A percentile compares a stretch with the other conserved stretches of the same genome.
Conservation (phyloP, 2,113 vertebrate genomes). For the Dipodomys ordii region DNA sequence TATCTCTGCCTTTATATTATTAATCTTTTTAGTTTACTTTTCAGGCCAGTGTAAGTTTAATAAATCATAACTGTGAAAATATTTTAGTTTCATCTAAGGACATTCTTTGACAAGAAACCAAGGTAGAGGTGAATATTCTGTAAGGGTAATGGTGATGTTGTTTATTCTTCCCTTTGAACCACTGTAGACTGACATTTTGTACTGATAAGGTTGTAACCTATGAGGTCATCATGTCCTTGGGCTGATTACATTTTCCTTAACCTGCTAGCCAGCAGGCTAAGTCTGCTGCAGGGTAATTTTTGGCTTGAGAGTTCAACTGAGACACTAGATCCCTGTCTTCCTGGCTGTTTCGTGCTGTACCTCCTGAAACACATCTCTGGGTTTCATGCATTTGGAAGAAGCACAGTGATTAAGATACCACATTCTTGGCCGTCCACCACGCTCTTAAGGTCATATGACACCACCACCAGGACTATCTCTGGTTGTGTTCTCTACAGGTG, state of each 20-base stretch:
- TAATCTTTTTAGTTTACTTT: constrained; percentile 23
- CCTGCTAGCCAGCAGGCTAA: background rate
- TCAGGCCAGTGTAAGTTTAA: constrained; percentile 3
- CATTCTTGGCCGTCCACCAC: background rate
- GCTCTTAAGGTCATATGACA: background rate
- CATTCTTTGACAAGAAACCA: background rate
- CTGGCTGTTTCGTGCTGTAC: background rate
- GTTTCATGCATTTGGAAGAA: background rate
- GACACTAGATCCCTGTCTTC: background rate
- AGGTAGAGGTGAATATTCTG: background rate
- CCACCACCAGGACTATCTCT: background rate
- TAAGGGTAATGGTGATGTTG: background rate
- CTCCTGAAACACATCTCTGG: background rate
- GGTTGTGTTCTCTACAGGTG: background rate
- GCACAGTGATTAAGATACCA: fast-evolving
- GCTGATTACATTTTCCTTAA: background rate
- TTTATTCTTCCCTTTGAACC: background rate
- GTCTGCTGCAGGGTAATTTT: constrained; percentile 9
- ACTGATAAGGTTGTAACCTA: background rate
- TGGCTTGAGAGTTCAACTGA: background rate
- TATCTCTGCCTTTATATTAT: background rate
- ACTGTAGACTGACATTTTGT: background rate
- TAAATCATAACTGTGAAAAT: constrained; percentile 22
- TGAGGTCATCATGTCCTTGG: background rate
- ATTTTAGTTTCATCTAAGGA: constrained; percentile 18